Percentiles rank a stretch among this genome's conserved stretches.
Evolutionary conservation across 2,797 vertebrate genomes (phyloP).

Genomic region (Paratrypauchen microcephalus): DNA sequence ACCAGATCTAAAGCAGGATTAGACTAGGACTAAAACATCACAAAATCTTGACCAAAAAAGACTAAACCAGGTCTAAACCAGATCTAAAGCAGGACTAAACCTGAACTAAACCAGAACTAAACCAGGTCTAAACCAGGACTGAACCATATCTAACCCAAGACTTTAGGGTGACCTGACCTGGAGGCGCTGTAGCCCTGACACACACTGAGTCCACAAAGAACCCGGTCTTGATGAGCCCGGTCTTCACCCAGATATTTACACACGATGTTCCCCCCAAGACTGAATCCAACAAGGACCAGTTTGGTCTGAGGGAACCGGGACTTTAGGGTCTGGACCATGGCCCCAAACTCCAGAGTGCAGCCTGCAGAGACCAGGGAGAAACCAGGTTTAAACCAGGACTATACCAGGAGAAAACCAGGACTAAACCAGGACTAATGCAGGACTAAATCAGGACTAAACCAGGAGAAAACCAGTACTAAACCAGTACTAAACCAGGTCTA

Average conservation of each 20-base stretch:
- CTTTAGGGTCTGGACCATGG: conserved; percentile 90
- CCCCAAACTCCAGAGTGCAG: conserved; percentile 94
- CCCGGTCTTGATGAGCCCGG: conserved; percentile 86
- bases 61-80: not conserved
- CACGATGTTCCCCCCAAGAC: conserved; percentile 93
- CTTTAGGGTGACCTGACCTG: conserved; percentile 76
- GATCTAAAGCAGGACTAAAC: not conserved
- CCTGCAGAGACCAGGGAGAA: conserved; percentile 67
- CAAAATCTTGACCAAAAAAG: no score
- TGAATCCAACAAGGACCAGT: conserved; percentile 91
- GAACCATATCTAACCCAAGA: not conserved
- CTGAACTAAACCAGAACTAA: no score
- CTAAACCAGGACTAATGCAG: not conserved
- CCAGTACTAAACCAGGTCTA: no score
- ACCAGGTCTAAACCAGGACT: not conserved
- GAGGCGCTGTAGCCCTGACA: conserved; percentile 93
- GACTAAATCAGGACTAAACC: not conserved
- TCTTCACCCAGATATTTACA: conserved; percentile 94
- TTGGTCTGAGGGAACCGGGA: conserved; percentile 82
- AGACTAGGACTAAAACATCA: no score
- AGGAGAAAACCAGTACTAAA: not conserved
- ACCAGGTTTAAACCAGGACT: not conserved
- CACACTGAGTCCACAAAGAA: conserved; percentile 91
- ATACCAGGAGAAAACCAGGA: not conserved
- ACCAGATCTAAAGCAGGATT: no score